phyloP scores from a whole-genome alignment of 2,797 vertebrate species.

The Triplophysa yarkandensis region DNA sequence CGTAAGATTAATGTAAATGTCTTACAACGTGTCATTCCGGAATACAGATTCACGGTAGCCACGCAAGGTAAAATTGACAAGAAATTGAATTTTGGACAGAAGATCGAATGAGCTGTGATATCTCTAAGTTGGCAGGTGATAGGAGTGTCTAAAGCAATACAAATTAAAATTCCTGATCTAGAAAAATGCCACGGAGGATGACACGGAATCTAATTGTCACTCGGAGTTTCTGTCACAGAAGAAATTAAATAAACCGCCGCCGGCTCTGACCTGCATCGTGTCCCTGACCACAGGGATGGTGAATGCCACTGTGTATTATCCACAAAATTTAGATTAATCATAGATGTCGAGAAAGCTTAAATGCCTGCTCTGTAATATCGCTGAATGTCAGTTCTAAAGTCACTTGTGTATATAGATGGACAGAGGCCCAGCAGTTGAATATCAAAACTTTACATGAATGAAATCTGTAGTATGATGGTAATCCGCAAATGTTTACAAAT shows the following conservation, averaged over 20 bases:
- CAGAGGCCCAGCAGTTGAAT: not conserved
- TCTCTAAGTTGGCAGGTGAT: constrained; percentile 24
- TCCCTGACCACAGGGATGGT: constrained; percentile 27
- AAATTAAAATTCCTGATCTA: constrained; percentile 42
- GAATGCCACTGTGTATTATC: constrained; percentile 48
- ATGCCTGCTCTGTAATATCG: constrained; percentile 1
- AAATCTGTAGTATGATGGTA: no score
- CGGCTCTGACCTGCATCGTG: constrained; percentile 46
- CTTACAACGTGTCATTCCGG: not conserved
- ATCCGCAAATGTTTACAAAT: not conserved
- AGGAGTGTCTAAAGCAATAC: constrained; percentile 39
- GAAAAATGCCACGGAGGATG: constrained; percentile 39
- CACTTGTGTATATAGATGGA: not conserved
- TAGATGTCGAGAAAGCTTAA: constrained; percentile 21
- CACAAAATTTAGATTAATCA: constrained; percentile 46
- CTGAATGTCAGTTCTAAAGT: not conserved
- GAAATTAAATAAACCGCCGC: constrained; percentile 45
- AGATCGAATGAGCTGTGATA: constrained; percentile 34
- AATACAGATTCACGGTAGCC: constrained; percentile 12
- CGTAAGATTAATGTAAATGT: constrained; percentile 35
- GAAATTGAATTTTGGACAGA: constrained; percentile 38
- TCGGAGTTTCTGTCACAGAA: constrained; percentile 45
- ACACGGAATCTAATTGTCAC: constrained; percentile 47
- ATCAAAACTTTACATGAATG: not conserved
- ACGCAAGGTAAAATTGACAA: constrained; percentile 31